Conservation (phyloP, 2,797 vertebrate genomes). For the Rhabdomys pumilio region DNA sequence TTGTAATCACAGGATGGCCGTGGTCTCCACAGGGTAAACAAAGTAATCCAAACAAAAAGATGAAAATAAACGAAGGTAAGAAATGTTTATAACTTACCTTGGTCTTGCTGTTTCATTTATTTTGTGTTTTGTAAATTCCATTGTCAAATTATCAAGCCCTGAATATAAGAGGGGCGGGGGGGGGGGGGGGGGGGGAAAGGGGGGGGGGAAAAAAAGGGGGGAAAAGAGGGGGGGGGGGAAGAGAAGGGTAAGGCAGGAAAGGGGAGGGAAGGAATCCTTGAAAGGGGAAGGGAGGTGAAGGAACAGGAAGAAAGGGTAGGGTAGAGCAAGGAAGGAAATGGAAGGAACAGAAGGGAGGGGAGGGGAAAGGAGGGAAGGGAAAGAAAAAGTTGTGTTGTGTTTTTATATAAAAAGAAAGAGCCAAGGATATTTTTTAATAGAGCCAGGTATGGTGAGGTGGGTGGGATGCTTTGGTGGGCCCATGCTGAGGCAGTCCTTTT, state of each 20-base stretch:
- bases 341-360: background rate
- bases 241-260: background rate
- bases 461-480: background rate
- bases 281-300: too few relatives aligned
- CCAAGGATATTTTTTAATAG: background rate
- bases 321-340: too few relatives aligned
- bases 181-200: background rate
- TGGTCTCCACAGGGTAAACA: background rate
- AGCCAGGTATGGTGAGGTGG: background rate
- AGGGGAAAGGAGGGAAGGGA: too few relatives aligned
- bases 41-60: background rate
- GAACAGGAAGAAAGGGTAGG: background rate
- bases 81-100: conserved; percentile 14
- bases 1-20: background rate
- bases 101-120: conserved; percentile 29
- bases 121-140: conserved; percentile 7
- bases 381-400: background rate
- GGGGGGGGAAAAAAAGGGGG: fast-evolving
- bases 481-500: background rate
- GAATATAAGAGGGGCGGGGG: background rate
- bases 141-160: background rate
- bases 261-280: background rate
- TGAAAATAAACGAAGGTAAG: conserved; percentile 50
- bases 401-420: background rate
- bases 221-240: background rate